A percentile compares a stretch with the other conserved stretches of the same genome.
Evolutionary conservation across 1,140 invertebrate species (phyloP).

Genomic region (Lanistes nyassanus): DNA sequence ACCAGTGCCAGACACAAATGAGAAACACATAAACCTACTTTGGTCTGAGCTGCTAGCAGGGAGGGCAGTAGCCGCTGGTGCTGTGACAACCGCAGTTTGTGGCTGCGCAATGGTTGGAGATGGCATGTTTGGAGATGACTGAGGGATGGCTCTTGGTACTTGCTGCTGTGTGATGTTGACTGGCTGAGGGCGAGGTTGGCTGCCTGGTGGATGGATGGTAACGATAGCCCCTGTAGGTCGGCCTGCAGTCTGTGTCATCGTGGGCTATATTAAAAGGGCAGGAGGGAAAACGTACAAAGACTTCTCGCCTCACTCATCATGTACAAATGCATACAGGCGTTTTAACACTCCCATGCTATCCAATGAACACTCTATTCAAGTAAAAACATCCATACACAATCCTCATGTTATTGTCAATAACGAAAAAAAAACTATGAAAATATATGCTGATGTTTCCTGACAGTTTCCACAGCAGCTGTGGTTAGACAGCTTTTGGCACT

Average conservation of each 20-base stretch:
- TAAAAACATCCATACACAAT: too few relatives aligned
- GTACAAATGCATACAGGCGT: too few relatives aligned
- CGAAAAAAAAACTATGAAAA: too few relatives aligned
- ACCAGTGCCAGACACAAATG: too few relatives aligned
- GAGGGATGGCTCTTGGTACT: slow-evolving; percentile 21
- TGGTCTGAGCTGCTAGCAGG: not conserved
- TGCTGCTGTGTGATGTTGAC: slow-evolving; percentile 12
- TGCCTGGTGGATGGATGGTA: slow-evolving; percentile 28
- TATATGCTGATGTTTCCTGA: too few relatives aligned
- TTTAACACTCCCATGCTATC: too few relatives aligned
- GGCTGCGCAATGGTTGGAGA: slow-evolving; percentile 20
- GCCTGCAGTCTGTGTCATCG: not conserved
- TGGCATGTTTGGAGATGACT: slow-evolving; percentile 11
- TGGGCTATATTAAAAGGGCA: not conserved
- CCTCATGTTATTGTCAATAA: too few relatives aligned
- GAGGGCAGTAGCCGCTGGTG: slow-evolving; percentile 1
- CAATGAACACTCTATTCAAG: too few relatives aligned
- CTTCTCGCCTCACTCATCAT: too few relatives aligned
- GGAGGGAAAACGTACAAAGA: not conserved
- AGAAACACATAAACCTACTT: not conserved
- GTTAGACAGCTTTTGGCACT: too few relatives aligned
- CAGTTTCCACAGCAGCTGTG: too few relatives aligned
- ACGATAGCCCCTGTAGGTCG: slow-evolving; percentile 19
- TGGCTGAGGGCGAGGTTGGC: slow-evolving; percentile 24
- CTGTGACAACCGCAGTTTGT: slow-evolving; percentile 19